These are phyloP conservation scores for Micromys minutus DNA, from an alignment of 2,113 vertebrate species.

Conservation along the genomic window DNA sequence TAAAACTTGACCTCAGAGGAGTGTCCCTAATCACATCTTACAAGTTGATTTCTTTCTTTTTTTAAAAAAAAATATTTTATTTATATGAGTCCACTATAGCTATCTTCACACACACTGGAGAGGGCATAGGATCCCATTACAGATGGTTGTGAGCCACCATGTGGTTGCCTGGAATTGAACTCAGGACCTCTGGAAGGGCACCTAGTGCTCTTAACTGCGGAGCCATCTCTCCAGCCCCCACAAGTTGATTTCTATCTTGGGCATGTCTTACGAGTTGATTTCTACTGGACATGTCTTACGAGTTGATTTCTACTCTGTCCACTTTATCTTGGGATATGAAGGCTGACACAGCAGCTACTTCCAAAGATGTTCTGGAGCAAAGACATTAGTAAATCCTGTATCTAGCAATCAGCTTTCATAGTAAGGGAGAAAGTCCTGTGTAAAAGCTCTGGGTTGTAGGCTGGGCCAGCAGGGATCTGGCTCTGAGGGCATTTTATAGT, in stretches of 20 bases:
- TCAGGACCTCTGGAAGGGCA: too few species aligned
- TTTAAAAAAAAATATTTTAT: too few species aligned
- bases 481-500: background rate
- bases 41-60: background rate
- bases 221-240: too few species aligned
- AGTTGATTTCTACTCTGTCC: background rate
- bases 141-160: too few species aligned
- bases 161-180: too few species aligned
- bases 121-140: too few species aligned
- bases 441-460: background rate
- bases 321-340: background rate
- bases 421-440: background rate
- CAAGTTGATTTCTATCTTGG: background rate
- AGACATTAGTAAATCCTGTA: background rate
- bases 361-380: background rate
- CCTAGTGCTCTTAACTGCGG: too few species aligned
- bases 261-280: background rate
- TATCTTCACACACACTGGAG: too few species aligned
- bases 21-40: background rate
- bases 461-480: background rate
- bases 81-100: too few species aligned
- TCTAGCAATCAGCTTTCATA: background rate
- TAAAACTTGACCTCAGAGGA: background rate
- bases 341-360: background rate
- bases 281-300: background rate